These are phyloP conservation scores for Myotis daubentonii DNA, from an alignment of 2,797 vertebrate species.

Conservation along the genomic window DNA sequence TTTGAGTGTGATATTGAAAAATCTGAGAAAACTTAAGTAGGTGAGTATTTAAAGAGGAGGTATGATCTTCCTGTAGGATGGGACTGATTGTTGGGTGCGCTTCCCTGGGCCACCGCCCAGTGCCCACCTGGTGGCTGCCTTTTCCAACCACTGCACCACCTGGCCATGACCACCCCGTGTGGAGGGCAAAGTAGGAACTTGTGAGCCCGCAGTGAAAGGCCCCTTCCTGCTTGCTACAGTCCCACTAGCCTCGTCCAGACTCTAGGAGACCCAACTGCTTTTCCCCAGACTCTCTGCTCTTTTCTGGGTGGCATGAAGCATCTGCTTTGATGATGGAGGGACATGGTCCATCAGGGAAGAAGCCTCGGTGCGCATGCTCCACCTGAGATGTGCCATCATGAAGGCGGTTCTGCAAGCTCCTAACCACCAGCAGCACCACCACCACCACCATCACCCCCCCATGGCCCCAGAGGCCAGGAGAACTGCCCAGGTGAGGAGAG, in stretches of 20 bases:
- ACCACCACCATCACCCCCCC: background rate
- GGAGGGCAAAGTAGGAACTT: background rate
- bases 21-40: background rate
- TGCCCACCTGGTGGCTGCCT: background rate
- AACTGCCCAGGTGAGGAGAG: background rate
- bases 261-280: constrained; percentile 81
- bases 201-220: constrained; percentile 71
- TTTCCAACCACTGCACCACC: background rate
- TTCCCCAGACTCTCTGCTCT: constrained; percentile 83
- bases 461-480: background rate
- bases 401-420: constrained; percentile 4
- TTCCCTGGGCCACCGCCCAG: background rate
- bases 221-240: constrained; percentile 81
- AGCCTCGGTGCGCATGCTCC: constrained; percentile 4
- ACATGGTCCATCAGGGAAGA: constrained; percentile 80
- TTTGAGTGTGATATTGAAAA: background rate
- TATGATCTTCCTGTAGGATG: background rate
- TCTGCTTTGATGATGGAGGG: constrained; percentile 78
- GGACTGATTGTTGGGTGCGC: background rate
- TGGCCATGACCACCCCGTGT: background rate
- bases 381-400: background rate
- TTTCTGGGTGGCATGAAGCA: constrained; percentile 82
- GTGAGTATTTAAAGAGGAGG: background rate
- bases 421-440: background rate
- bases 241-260: constrained; percentile 79